Evolutionary conservation across 2,113 vertebrate genomes (phyloP).

Genomic region (Semicossyphus pulcher): DNA sequence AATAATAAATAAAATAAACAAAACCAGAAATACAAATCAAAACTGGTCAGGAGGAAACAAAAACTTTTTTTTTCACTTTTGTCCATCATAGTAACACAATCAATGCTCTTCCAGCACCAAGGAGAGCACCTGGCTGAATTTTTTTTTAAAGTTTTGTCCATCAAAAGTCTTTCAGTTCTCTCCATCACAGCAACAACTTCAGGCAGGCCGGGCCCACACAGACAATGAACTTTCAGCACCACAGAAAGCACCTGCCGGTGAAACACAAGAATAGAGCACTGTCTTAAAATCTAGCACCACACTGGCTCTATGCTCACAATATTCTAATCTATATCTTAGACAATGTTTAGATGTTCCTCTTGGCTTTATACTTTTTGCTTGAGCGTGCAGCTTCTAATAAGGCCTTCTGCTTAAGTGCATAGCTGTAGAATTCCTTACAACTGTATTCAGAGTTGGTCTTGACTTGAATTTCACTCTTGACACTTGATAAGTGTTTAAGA

Average conservation of each 20-base stretch:
- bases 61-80: too few relatives aligned
- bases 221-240: not conserved
- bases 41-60: too few relatives aligned
- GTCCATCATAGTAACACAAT: not conserved
- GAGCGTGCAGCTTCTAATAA: conserved; percentile 32
- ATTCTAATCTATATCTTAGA: not conserved
- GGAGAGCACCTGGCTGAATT: conserved; percentile 1
- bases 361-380: conserved; percentile 43
- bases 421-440: not conserved
- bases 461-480: not conserved
- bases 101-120: not conserved
- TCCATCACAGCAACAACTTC: too few relatives aligned
- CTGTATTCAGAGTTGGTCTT: not conserved
- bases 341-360: not conserved
- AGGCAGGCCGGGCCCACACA: too few relatives aligned
- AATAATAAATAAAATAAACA: too few relatives aligned
- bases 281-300: not conserved
- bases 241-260: not conserved
- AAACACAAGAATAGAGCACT: not conserved
- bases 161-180: too few relatives aligned
- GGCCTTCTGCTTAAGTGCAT: conserved; percentile 28
- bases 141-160: too few relatives aligned
- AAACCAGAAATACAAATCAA: too few relatives aligned
- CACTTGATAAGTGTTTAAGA: too few relatives aligned
- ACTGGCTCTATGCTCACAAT: not conserved